Conservation (phyloP, 2,797 vertebrate species). For the Pipistrellus nathusii region DNA sequence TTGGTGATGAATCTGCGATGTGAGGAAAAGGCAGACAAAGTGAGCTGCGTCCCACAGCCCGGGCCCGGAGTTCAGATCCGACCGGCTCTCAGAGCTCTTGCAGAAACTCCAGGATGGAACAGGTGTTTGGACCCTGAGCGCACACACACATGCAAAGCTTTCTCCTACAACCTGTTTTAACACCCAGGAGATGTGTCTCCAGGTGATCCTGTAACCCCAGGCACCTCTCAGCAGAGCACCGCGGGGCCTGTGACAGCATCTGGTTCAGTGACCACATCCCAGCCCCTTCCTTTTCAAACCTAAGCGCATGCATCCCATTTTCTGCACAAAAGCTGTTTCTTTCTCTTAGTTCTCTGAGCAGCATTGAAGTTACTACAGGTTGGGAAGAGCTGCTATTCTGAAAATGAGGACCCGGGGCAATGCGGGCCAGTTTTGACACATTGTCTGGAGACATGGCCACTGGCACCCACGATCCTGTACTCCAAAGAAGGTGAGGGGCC, state of each 20-base stretch:
- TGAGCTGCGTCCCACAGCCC: neutral
- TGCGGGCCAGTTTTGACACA: neutral
- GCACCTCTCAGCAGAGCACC: no score
- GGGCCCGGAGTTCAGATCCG: neutral
- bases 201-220: neutral
- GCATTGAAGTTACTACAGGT: neutral
- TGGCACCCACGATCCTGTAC: neutral
- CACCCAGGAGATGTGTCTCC: neutral
- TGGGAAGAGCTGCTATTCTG: neutral
- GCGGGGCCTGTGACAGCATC: neutral
- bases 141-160: neutral
- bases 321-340: neutral
- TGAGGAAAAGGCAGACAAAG: neutral
- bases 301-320: neutral
- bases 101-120: neutral
- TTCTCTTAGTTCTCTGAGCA: neutral
- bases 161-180: neutral
- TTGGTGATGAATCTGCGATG: slow-evolving; percentile 82
- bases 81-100: neutral
- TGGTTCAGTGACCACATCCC: neutral
- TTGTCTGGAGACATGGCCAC: neutral
- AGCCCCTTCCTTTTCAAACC: neutral
- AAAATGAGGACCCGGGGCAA: neutral
- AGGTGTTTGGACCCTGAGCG: neutral
- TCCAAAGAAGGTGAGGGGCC: neutral